Evolutionary conservation across 2,888 invertebrate genomes (phyloP).

Genomic region (Ariolimax columbianus): DNA sequence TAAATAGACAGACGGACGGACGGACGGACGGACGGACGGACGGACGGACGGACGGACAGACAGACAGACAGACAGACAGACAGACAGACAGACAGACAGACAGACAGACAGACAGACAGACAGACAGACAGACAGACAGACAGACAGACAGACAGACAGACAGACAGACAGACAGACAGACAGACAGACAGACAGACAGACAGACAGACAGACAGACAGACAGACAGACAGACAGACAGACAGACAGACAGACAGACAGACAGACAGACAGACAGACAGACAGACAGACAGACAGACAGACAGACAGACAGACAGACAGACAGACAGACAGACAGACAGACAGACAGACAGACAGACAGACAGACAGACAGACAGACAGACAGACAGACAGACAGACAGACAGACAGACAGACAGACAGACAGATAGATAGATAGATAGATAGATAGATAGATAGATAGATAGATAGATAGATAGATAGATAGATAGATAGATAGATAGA

Average conservation of each 20-base stretch:
- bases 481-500: slow-evolving; percentile 20
- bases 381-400: slow-evolving; percentile 17
- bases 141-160: slow-evolving; percentile 30
- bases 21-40: too few relatives aligned
- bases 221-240: slow-evolving; percentile 18
- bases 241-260: slow-evolving; percentile 13
- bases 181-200: slow-evolving; percentile 33
- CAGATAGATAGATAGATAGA: slow-evolving; percentile 22
- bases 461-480: slow-evolving; percentile 16
- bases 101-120: slow-evolving; percentile 23
- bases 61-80: slow-evolving; percentile 20
- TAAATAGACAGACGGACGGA: too few relatives aligned
- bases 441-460: slow-evolving; percentile 9
- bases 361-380: slow-evolving; percentile 15
- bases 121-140: slow-evolving; percentile 30
- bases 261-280: slow-evolving; percentile 15
- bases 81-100: slow-evolving; percentile 24
- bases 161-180: slow-evolving; percentile 21
- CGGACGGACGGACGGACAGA: too few relatives aligned
- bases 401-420: slow-evolving; percentile 14
- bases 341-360: slow-evolving; percentile 25
- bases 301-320: slow-evolving; percentile 16
- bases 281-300: slow-evolving; percentile 1
- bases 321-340: slow-evolving; percentile 18
- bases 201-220: slow-evolving; percentile 39